phyloP scores from a whole-genome alignment of 2,888 invertebrate genomes.

The Cryptocheilus praepositus region DNA sequence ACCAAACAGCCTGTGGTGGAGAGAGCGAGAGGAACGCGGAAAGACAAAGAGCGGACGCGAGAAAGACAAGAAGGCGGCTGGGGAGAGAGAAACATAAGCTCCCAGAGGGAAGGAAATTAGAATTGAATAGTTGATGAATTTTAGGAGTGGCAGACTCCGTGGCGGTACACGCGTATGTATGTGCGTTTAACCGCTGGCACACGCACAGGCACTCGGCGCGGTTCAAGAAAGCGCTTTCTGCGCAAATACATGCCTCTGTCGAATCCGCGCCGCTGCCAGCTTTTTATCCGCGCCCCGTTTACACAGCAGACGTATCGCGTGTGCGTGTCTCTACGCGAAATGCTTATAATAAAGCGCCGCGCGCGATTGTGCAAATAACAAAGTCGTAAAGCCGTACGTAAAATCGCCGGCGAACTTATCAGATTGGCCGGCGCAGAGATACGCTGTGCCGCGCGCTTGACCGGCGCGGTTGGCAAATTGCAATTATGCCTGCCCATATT shows the following conservation, averaged over 20 bases:
- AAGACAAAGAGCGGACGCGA: background rate
- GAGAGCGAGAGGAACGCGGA: constrained; percentile 3
- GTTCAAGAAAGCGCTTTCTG: constrained; percentile 32
- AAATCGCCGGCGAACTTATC: too few species aligned
- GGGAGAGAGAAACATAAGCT: constrained; percentile 39
- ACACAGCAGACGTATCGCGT: too few species aligned
- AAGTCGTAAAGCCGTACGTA: too few species aligned
- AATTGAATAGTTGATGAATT: constrained; percentile 74
- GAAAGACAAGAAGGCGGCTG: background rate
- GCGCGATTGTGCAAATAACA: too few species aligned
- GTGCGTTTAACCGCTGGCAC: constrained; percentile 46
- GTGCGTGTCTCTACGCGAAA: too few species aligned
- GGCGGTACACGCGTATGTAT: constrained; percentile 32
- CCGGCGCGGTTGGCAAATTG: too few species aligned
- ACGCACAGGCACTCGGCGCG: constrained; percentile 38
- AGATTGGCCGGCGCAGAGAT: too few species aligned
- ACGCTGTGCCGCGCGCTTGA: too few species aligned
- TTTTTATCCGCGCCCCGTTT: background rate
- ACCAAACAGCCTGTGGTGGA: constrained; percentile 22
- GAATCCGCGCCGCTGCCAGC: constrained; percentile 10
- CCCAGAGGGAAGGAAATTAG: constrained; percentile 67
- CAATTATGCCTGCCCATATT: too few species aligned
- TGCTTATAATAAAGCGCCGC: too few species aligned
- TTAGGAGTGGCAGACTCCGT: constrained; percentile 58
- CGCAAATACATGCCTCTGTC: constrained; percentile 9